Evolutionary conservation across 2,113 vertebrate species (phyloP).

Genomic region (Saguinus imperator): DNA sequence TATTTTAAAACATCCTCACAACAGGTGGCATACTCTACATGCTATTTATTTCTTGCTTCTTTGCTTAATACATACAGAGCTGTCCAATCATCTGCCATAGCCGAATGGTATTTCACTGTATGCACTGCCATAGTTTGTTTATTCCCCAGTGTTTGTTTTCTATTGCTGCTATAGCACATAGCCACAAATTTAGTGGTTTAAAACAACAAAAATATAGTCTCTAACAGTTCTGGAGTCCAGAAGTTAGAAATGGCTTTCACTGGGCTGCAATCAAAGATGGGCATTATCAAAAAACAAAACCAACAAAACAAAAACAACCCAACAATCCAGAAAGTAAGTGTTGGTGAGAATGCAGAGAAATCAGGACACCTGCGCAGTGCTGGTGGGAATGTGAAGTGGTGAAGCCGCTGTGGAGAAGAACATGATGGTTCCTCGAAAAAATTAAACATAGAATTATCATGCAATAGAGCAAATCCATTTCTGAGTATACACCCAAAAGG

Average conservation of each 20-base stretch:
- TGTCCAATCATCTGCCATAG: neutral
- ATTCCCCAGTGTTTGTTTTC: neutral
- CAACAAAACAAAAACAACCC: neutral
- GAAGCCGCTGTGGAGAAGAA: neutral
- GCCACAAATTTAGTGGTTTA: neutral
- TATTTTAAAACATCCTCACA: neutral
- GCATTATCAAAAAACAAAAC: neutral
- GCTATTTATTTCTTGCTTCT: neutral
- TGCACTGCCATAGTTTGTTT: neutral
- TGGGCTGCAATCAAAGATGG: neutral
- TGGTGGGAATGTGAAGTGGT: neutral
- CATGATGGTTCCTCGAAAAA: neutral
- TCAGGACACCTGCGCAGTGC: neutral
- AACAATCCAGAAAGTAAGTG: neutral
- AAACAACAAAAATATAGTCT: neutral
- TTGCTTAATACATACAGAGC: neutral
- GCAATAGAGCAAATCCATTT: neutral
- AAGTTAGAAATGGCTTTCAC: neutral
- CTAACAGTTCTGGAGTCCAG: neutral
- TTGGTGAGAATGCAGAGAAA: neutral
- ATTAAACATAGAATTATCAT: neutral
- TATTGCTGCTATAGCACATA: neutral
- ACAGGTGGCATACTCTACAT: neutral
- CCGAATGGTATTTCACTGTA: too few relatives aligned
- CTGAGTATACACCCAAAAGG: neutral